Percentiles rank a stretch among this genome's conserved stretches.
phyloP scores from a whole-genome alignment of 2,888 invertebrate species.

The Pristionchus mayeri region DNA sequence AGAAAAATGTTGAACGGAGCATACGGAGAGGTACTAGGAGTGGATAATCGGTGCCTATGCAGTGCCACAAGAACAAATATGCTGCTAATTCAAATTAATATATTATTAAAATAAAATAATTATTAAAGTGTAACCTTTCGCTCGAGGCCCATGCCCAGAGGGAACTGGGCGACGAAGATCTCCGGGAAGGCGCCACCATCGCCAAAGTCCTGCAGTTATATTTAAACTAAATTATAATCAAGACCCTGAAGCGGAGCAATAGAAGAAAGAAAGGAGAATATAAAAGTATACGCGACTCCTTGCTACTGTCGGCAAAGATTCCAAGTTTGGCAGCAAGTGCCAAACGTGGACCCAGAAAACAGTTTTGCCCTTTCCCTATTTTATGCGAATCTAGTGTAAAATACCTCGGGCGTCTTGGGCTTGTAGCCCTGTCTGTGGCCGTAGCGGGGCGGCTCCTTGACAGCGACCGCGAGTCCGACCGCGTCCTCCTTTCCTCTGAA shows the following conservation, averaged over 20 bases:
- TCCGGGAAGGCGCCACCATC: constrained; percentile 99
- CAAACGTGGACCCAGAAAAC: background rate
- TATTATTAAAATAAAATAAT: background rate
- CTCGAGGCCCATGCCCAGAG: constrained; percentile 82
- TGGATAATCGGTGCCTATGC: too few species aligned
- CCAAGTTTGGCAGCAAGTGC: too few species aligned
- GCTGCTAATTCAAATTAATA: too few species aligned
- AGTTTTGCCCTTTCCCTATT: background rate
- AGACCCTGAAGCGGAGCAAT: too few species aligned
- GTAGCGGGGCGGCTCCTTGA: constrained; percentile 85
- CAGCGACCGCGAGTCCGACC: constrained; percentile 61
- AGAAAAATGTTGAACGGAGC: too few species aligned
- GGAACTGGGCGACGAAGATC: constrained; percentile 95
- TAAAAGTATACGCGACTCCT: too few species aligned
- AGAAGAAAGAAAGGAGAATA: too few species aligned
- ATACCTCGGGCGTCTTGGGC: constrained; percentile 85
- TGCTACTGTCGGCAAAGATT: too few species aligned
- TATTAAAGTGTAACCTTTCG: constrained; percentile 11
- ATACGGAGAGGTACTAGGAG: too few species aligned
- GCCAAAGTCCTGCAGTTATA: constrained; percentile 85
- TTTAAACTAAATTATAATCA: too few species aligned
- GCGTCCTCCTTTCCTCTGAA: constrained; percentile 60
- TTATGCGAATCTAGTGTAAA: too few species aligned
- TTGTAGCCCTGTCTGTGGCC: constrained; percentile 95
- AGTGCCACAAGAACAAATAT: too few species aligned